A percentile compares a stretch with the other conserved stretches of the same genome.
These are phyloP conservation scores for Agriopis aurantiaria DNA, from an alignment of 2,888 invertebrate genomes.

Conservation along the genomic window DNA sequence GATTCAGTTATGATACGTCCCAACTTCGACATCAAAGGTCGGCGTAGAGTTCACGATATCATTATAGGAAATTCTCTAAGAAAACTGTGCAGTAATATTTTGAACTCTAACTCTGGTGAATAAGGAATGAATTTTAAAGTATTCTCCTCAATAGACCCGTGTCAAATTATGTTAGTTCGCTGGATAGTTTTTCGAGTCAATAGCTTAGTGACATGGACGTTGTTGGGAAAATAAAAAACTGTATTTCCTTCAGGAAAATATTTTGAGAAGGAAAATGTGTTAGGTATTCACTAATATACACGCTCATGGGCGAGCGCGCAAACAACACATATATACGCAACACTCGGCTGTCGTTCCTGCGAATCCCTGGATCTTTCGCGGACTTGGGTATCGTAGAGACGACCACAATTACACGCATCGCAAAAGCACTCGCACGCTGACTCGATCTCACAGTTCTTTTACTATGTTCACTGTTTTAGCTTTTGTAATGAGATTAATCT, in stretches of 20 bases:
- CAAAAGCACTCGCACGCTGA: no score
- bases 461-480: no score
- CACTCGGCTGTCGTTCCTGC: no score
- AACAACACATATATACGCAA: no score
- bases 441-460: no score
- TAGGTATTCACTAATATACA: no score
- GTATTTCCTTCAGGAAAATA: constrained; percentile 15
- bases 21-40: constrained; percentile 33
- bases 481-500: no score
- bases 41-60: constrained; percentile 24
- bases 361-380: no score
- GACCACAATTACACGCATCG: no score
- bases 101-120: constrained; percentile 10
- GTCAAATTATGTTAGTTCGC: constrained; percentile 35
- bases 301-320: no score
- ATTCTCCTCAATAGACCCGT: constrained; percentile 30
- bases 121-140: constrained; percentile 5
- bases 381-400: no score
- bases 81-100: constrained; percentile 1
- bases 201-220: constrained; percentile 32
- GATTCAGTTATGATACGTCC: constrained; percentile 18
- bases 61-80: constrained; percentile 20
- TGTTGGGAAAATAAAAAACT: constrained; percentile 36
- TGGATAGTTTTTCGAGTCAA: constrained; percentile 36
- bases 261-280: neutral